phyloP scores from a whole-genome alignment of 2,888 invertebrate species.

The Eupithecia tripunctaria region DNA sequence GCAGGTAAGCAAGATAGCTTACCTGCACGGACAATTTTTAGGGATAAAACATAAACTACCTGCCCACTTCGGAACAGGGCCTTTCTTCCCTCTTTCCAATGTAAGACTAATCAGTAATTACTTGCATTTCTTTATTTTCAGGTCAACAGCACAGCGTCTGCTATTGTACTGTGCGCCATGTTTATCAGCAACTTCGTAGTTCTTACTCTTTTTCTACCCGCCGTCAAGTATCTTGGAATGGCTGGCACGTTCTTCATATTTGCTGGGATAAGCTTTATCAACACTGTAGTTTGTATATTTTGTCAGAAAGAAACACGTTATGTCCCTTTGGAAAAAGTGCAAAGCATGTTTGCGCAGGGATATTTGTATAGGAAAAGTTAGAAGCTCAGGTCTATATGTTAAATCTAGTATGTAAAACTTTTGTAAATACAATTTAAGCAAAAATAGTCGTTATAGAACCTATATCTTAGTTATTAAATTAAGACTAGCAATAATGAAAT shows the following conservation, averaged over 20 bases:
- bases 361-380: conserved; percentile 46
- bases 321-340: conserved; percentile 55
- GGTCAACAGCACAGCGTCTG: conserved; percentile 52
- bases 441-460: background rate
- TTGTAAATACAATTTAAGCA: background rate
- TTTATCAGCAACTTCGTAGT: conserved; percentile 51
- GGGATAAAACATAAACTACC: background rate
- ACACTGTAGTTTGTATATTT: conserved; percentile 53
- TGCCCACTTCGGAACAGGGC: background rate
- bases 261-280: conserved; percentile 48
- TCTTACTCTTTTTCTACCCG: conserved; percentile 48
- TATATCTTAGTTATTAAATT: background rate
- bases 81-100: background rate
- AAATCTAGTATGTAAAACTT: background rate
- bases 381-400: background rate
- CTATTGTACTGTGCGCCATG: conserved; percentile 43
- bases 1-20: too few relatives aligned
- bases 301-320: conserved; percentile 68
- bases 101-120: too few relatives aligned
- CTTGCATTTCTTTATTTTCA: conserved; percentile 35
- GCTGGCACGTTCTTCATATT: conserved; percentile 65
- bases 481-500: background rate
- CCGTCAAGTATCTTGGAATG: conserved; percentile 54
- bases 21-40: background rate
- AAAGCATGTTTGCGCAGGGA: conserved; percentile 52